These are phyloP conservation scores for Crypturellus undulatus DNA, from an alignment of 2,113 vertebrate genomes.

Conservation along the genomic window DNA sequence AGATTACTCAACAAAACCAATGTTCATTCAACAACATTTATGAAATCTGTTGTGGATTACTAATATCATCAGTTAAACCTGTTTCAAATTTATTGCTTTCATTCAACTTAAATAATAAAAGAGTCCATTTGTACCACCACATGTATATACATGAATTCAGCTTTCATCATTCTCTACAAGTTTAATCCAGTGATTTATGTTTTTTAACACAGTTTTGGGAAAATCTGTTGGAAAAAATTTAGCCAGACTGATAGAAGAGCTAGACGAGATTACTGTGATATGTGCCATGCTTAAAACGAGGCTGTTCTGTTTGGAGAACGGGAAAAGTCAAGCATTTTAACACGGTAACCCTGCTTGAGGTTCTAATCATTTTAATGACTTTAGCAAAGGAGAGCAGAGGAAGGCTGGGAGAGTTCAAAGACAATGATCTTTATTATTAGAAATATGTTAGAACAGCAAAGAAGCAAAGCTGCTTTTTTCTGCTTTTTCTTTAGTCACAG, in stretches of 20 bases:
- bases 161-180: constrained; percentile 83
- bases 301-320: constrained; percentile 59
- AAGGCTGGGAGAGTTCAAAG: constrained; percentile 72
- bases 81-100: constrained; percentile 88
- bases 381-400: constrained; percentile 68
- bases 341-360: constrained; percentile 52
- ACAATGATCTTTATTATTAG: constrained; percentile 68
- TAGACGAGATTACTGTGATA: constrained; percentile 71
- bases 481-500: constrained; percentile 60
- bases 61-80: constrained; percentile 83
- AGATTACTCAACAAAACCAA: constrained; percentile 84
- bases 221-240: constrained; percentile 78
- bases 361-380: constrained; percentile 76
- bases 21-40: constrained; percentile 82
- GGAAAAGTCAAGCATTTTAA: constrained; percentile 61
- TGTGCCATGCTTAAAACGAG: constrained; percentile 67
- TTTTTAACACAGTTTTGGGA: constrained; percentile 78
- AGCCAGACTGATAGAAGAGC: constrained; percentile 75
- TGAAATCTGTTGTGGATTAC: constrained; percentile 86
- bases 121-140: constrained; percentile 82
- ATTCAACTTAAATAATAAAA: constrained; percentile 86
- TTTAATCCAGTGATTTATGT: constrained; percentile 85
- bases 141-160: constrained; percentile 83
- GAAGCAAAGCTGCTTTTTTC: constrained; percentile 59
- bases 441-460: constrained; percentile 59